Evolutionary conservation across 2,113 vertebrate species (phyloP).

Genomic region (Felis catus): F.catus_Fca126_mat1.0 CM031412.1:51202501-51203000

Average conservation of each 20-base stretch:
- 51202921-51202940: background rate
- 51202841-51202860: background rate
- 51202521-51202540: background rate
- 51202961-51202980: background rate
- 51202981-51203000: background rate
- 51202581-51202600: background rate
- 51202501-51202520: background rate
- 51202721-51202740: background rate
- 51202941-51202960: background rate
- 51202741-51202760: background rate
- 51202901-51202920: background rate
- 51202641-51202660: background rate
- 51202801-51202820: background rate
- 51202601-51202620: background rate
- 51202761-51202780: background rate
- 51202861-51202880: background rate
- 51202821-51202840: background rate
- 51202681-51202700: background rate
- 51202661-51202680: background rate
- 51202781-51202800: background rate
- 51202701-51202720: background rate
- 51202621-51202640: background rate
- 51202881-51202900: background rate
- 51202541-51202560: background rate
- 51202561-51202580: background rate